Base-by-base conservation (phyloP, 1,140 invertebrate species). In the Drosophila virilis region DNA sequence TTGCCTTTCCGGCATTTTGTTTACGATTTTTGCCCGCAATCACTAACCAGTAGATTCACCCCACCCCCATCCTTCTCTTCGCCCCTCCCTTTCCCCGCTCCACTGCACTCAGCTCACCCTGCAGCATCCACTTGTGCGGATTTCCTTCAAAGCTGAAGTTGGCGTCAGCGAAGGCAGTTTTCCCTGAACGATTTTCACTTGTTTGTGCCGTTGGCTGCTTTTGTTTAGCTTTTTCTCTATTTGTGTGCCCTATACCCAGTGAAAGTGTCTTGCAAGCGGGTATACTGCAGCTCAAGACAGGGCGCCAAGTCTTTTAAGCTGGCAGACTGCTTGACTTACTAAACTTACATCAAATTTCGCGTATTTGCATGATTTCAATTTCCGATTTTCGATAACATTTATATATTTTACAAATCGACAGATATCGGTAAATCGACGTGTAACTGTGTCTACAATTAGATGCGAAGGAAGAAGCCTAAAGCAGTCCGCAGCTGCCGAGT, bases 1-100 rank as follows among this genome's bases (percentile, higher is more conserved):
- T 70, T 85, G 79, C 84, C 84, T 89, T 89, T 88, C 84, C 84
- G 84, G 84, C 84, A 89, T 88, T 88, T 88, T 88, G 83, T 84
- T 88, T 88, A 89, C 84, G 74, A 83, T 88, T 88, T 86, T 70
- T 70, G 60, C 61, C 50, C 42, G 50, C 15, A 35, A 57, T 28
- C 54, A 35, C 22, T 38, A 37, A 22, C 37, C 43, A 46, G 15
- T 9, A 8, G 15, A 17, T 32, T 33, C 51, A 52, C 1, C 15
- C 37, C 8, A 7, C 2, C 12, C 9, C 33, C 17, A 4, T 13
- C 10, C 2, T 10, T 9, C 38, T 7, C 6, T 6, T 8, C 7
- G 0, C 17, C 6, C 22, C 10, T 9, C 0, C 22, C 9, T 28
- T 28, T 28, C 0, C 22, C 4, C 22, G 5, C 4, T 28, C 22